Evolutionary conservation across 2,797 vertebrate genomes (phyloP), one percentile per base, ranked within the genome.

Genomic region (Poecilia picta): DNA sequence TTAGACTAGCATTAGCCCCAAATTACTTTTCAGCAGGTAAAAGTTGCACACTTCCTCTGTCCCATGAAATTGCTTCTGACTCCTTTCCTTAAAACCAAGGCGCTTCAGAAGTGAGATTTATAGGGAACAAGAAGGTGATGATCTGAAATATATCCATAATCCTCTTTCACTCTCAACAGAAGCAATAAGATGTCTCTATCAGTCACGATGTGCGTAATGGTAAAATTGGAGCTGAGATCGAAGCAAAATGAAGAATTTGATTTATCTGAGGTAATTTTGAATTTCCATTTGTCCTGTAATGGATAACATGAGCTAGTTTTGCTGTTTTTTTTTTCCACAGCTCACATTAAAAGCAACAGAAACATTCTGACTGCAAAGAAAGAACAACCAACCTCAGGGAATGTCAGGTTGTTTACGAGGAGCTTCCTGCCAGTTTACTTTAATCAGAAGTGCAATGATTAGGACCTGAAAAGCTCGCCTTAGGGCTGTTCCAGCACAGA

Each of bases 91-190:
- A 77, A 76, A 79, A 75, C 75, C 57, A 73, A 62, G 78, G 43
- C 78, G 81, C 78, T 85, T 86, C 73, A 80, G 79, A 75, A 71
- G 5, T 6, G 39, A 78, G 85, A 91, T 89, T 91, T 81, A 84
- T 53, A 77, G 55, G 79, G 80, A 88, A 84, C 85, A 66, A 75
- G 64, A 77, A 76, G 79, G 68, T 0, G 68, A 92, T 88, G 81
- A 93, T 87, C 64, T 73, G 76, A 83, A 85, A 75, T 81, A 75
- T 45, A 55, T 80, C 53, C 43, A n/a, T 93, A 88, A 91, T 91
- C 87, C 13, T 2, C 71, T 80, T 83, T 74, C 31, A 41, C 74
- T 75, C n/a, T 78, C 74, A 74, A 16, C 55, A 62, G 36, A 77
- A 91, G 80, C 70, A 84, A 87, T 70, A 31, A 53, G 59, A 64